A percentile compares a stretch with the other conserved stretches of the same genome.
phyloP scores from a whole-genome alignment of 2,888 invertebrate genomes.

The Lymantria monacha region DNA sequence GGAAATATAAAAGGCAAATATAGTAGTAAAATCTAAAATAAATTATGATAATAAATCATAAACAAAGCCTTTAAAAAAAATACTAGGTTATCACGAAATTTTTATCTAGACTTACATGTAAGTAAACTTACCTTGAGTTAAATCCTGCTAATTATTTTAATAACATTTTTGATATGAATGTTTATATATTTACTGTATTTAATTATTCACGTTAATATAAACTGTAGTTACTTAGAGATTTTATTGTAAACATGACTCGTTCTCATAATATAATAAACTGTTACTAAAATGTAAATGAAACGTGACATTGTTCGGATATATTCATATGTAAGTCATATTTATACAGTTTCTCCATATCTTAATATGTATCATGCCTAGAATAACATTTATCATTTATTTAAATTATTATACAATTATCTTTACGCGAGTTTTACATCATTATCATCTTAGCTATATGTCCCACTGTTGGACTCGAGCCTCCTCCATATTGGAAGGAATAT shows the following conservation, averaged over 20 bases:
- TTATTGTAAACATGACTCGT: background rate
- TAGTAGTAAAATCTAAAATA: background rate
- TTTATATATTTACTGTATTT: background rate
- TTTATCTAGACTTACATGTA: conserved; percentile 17
- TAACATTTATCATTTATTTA: too few relatives aligned
- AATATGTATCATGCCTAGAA: too few relatives aligned
- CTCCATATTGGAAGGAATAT: too few relatives aligned
- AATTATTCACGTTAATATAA: background rate
- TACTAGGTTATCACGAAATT: conserved; percentile 9
- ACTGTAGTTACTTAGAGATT: background rate
- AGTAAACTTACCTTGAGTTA: conserved; percentile 26
- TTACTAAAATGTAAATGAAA: background rate
- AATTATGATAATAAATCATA: background rate
- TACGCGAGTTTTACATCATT: too few relatives aligned
- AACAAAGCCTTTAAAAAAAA: background rate
- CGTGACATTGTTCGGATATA: too few relatives aligned
- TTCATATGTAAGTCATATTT: too few relatives aligned
- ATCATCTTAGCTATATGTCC: too few relatives aligned
- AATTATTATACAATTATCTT: too few relatives aligned
- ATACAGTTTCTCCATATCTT: too few relatives aligned
- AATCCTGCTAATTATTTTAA: conserved; percentile 13
- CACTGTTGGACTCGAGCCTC: too few relatives aligned
- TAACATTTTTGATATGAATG: background rate
- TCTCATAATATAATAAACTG: background rate
- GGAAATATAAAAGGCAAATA: background rate